Evolutionary conservation across 2,888 invertebrate species (phyloP).

Genomic region (Tachina fera): DNA sequence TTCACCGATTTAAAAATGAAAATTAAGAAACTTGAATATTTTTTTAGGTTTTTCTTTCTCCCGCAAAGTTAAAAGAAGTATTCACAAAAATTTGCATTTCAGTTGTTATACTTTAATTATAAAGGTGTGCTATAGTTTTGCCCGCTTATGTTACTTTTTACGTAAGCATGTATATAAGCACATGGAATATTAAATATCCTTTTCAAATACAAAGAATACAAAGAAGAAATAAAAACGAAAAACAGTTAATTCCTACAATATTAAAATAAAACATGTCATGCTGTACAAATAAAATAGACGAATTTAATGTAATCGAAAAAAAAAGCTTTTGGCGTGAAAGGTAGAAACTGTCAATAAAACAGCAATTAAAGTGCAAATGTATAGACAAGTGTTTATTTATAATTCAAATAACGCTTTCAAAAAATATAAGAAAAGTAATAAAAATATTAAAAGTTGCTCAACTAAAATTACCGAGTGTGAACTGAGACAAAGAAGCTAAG

Average conservation of each 20-base stretch:
- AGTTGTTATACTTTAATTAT: not conserved
- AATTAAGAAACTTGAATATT: no score
- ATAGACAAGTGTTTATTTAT: no score
- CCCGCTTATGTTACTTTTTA: not conserved
- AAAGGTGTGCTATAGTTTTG: not conserved
- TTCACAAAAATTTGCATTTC: not conserved
- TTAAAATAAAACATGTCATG: constrained; percentile 52
- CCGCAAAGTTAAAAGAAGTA: not conserved
- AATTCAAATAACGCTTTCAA: no score
- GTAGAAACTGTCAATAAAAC: not conserved
- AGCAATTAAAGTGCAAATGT: not conserved
- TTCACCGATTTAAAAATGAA: not conserved
- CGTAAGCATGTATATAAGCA: not conserved
- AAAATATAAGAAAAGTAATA: no score
- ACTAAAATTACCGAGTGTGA: no score
- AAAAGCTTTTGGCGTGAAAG: not conserved
- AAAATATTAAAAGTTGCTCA: no score
- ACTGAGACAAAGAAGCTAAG: no score
- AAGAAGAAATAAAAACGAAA: not conserved
- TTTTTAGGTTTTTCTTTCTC: no score
- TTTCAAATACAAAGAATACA: no score
- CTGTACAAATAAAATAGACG: constrained; percentile 67
- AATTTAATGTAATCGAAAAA: constrained; percentile 47
- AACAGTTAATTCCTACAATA: constrained; percentile 4
- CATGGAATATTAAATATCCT: constrained; percentile 55